Percentiles rank a stretch among this genome's conserved stretches.
These are phyloP conservation scores for Calycopis cecrops DNA, from an alignment of 1,140 invertebrate species.

Conservation along the genomic window DNA sequence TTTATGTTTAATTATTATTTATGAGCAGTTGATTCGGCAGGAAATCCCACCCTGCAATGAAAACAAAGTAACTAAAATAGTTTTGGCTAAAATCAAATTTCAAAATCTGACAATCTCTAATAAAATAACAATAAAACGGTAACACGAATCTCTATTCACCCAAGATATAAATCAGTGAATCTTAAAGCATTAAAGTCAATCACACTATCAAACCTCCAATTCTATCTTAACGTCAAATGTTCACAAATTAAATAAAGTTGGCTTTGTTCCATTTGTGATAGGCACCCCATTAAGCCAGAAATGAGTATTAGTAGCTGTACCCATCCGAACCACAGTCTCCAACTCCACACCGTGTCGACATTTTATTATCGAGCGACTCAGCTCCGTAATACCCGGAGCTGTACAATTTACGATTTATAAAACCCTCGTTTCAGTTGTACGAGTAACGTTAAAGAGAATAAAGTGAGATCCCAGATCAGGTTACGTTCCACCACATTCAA, in stretches of 20 bases:
- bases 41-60: too few species aligned
- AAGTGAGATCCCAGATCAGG: too few species aligned
- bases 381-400: conserved; percentile 39
- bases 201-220: background rate
- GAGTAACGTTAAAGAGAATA: conserved; percentile 18
- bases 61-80: too few species aligned
- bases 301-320: conserved; percentile 38
- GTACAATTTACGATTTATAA: conserved; percentile 51
- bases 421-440: conserved; percentile 42
- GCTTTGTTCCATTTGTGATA: conserved; percentile 39
- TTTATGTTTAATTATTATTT: too few species aligned
- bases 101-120: too few species aligned
- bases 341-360: conserved; percentile 35
- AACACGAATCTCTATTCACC: too few species aligned
- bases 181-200: too few species aligned
- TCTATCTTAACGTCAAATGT: conserved; percentile 16
- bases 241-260: conserved; percentile 38
- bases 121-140: too few species aligned
- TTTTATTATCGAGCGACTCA: conserved; percentile 53
- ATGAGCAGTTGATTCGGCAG: too few species aligned
- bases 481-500: background rate
- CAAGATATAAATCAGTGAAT: too few species aligned
- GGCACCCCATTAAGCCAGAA: conserved; percentile 41
- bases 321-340: conserved; percentile 37
- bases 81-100: too few species aligned